A percentile compares a stretch with the other conserved stretches of the same genome.
Evolutionary conservation across 2,888 invertebrate species (phyloP).

Genomic region (Blastobasis adustella): DNA sequence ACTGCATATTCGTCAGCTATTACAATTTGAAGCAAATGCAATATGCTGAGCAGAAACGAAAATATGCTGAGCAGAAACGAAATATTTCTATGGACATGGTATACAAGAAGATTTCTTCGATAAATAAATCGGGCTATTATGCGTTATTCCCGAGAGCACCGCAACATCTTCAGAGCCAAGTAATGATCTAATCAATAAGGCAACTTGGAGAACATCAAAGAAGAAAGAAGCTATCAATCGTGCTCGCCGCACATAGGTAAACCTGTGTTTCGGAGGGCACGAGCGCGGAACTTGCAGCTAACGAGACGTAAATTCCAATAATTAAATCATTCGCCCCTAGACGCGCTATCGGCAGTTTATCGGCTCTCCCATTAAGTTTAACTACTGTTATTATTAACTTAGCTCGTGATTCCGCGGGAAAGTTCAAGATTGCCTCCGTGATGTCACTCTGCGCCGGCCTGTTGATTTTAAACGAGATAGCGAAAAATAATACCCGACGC

Average conservation of each 20-base stretch:
- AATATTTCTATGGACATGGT: no score
- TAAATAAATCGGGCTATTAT: no score
- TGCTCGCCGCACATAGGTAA: slow-evolving; percentile 5
- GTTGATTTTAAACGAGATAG: slow-evolving; percentile 14
- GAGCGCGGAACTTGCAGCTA: slow-evolving; percentile 17
- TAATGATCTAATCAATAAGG: no score
- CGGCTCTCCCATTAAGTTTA: slow-evolving; percentile 29
- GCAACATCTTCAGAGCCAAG: no score
- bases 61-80: no score
- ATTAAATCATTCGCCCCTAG: slow-evolving; percentile 38
- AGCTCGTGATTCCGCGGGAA: slow-evolving; percentile 28
- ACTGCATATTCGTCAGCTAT: no score
- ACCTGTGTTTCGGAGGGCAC: slow-evolving; percentile 9
- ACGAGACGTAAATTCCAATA: slow-evolving; percentile 32
- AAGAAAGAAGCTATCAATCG: slow-evolving; percentile 12
- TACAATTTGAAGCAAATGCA: no score
- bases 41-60: no score
- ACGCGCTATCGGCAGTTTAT: slow-evolving; percentile 30
- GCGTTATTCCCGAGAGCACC: no score
- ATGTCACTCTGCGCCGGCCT: slow-evolving; percentile 17
- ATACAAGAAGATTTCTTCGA: no score
- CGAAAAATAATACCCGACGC: background rate
- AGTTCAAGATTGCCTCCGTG: slow-evolving; percentile 26
- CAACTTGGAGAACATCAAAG: slow-evolving; percentile 1
- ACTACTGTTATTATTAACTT: slow-evolving; percentile 40